phyloP scores from a whole-genome alignment of 2,797 vertebrate species.

The Ficedula albicollis region DNA sequence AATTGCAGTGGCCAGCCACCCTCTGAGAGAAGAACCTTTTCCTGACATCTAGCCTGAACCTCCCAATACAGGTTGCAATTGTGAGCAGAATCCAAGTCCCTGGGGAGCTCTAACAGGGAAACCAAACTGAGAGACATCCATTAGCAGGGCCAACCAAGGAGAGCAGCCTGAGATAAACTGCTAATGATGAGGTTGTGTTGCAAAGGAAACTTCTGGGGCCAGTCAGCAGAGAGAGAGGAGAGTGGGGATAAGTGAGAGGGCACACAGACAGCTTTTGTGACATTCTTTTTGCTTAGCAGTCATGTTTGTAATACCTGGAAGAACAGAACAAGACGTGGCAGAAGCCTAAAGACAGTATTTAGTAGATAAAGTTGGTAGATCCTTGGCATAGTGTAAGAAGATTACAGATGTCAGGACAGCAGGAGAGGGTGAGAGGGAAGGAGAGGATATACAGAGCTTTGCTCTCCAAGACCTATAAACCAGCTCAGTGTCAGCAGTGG shows the following conservation, averaged over 20 bases:
- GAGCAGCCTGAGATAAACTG: background rate
- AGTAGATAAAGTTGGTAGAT: background rate
- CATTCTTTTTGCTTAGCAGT: background rate
- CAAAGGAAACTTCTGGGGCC: background rate
- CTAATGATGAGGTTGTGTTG: background rate
- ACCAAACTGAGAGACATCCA: background rate
- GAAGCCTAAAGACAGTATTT: background rate
- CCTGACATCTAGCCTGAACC: background rate
- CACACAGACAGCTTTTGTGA: background rate
- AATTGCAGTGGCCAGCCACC: accelerated
- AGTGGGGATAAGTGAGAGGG: background rate
- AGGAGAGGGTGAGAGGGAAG: background rate
- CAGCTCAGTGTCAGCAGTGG: background rate
- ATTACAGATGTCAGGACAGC: conserved; percentile 17
- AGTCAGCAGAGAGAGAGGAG: background rate
- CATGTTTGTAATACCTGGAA: background rate
- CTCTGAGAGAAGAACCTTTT: background rate
- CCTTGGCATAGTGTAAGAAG: background rate
- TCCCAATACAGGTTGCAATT: background rate
- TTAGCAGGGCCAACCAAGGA: background rate
- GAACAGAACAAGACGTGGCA: background rate
- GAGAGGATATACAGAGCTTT: background rate
- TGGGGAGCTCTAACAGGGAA: background rate
- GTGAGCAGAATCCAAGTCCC: background rate
- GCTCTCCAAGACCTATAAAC: background rate